Evolutionary conservation across 2,113 vertebrate species (phyloP).

Genomic region (Aix galericulata): DNA sequence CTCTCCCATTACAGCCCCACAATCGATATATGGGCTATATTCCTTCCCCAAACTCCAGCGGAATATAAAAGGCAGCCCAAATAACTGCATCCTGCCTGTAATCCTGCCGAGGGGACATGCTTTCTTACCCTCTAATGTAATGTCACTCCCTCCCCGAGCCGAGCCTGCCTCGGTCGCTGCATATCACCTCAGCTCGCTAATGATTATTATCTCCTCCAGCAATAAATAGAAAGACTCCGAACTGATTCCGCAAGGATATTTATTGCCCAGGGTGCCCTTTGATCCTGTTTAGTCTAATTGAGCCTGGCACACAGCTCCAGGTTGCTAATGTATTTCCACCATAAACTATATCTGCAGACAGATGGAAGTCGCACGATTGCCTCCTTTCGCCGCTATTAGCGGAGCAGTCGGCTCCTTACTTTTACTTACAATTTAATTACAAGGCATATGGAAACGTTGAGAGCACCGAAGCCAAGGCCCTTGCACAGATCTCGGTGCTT

Average conservation of each 20-base stretch:
- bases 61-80: background rate
- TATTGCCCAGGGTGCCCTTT: conserved; percentile 60
- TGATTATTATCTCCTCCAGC: background rate
- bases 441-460: conserved; percentile 24
- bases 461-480: background rate
- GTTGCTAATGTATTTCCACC: conserved; percentile 60
- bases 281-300: conserved; percentile 68
- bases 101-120: background rate
- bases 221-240: background rate
- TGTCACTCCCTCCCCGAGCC: background rate
- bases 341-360: conserved; percentile 53
- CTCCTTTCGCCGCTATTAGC: conserved; percentile 50
- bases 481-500: background rate
- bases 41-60: background rate
- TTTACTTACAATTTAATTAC: conserved; percentile 47
- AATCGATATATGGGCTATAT: fast-evolving
- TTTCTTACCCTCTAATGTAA: background rate
- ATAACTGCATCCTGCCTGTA: background rate
- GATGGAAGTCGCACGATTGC: conserved; percentile 51
- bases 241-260: conserved; percentile 27
- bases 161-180: background rate
- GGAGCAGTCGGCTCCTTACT: conserved; percentile 40
- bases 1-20: background rate
- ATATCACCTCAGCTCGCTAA: background rate
- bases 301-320: conserved; percentile 41